These are phyloP conservation scores for Coptodon rendalli DNA, from an alignment of 2,113 vertebrate genomes.

Conservation along the genomic window DNA sequence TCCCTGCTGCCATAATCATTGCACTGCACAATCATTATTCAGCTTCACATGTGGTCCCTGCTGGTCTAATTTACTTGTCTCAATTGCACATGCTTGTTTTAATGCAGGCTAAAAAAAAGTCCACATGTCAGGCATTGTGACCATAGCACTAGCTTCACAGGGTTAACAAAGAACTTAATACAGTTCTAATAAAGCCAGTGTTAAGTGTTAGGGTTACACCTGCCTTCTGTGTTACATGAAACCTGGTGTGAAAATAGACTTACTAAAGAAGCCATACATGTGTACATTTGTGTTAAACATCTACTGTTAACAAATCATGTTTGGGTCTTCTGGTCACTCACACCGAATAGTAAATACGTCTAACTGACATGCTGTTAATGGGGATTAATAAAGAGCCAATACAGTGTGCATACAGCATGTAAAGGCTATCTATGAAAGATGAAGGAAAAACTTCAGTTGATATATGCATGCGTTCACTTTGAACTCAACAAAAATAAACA, in stretches of 20 bases:
- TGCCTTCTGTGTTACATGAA: neutral
- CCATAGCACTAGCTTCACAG: neutral
- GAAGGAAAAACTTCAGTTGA: neutral
- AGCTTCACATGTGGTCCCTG: neutral
- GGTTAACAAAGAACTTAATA: neutral
- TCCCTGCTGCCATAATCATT: neutral
- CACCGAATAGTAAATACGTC: neutral
- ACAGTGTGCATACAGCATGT: neutral
- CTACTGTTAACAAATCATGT: neutral
- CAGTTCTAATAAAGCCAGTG: neutral
- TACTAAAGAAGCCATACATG: neutral
- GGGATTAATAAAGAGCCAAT: neutral
- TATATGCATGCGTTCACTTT: neutral
- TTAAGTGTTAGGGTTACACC: neutral
- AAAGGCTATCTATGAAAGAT: neutral
- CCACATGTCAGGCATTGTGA: neutral
- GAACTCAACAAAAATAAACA: neutral
- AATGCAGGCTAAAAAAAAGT: neutral
- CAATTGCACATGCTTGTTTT: neutral
- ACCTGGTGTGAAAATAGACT: neutral
- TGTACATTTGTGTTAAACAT: neutral
- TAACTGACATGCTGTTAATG: too few species aligned
- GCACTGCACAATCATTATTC: neutral
- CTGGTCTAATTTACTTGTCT: neutral
- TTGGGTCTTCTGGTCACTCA: neutral